These are phyloP conservation scores for Schizaphis graminum DNA, from an alignment of 2,888 invertebrate genomes.

Conservation along the genomic window DNA sequence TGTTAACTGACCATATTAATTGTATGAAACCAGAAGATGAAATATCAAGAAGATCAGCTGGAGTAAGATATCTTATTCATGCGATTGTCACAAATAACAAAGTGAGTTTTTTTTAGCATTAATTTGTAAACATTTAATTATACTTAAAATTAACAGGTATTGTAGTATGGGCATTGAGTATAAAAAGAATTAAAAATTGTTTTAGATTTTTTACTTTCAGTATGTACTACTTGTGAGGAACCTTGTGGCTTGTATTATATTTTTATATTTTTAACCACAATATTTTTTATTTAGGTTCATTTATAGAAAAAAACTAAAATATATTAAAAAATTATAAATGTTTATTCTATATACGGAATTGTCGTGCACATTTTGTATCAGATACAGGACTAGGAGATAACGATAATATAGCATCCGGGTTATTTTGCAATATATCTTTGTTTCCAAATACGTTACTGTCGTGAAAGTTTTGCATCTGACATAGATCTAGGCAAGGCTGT, in stretches of 20 bases:
- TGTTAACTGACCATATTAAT: constrained; percentile 64
- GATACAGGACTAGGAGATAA: too few relatives aligned
- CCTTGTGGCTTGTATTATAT: too few relatives aligned
- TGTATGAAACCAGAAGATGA: constrained; percentile 68
- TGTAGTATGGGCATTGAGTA: background rate
- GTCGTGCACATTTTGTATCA: too few relatives aligned
- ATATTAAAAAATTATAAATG: background rate
- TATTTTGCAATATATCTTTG: too few relatives aligned
- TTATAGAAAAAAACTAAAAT: background rate
- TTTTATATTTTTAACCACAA: background rate
- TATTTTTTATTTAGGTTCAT: background rate
- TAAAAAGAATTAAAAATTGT: background rate
- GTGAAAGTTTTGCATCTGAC: too few relatives aligned
- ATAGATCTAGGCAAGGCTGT: too few relatives aligned
- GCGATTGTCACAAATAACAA: constrained; percentile 75
- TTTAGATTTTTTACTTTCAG: background rate
- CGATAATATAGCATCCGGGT: too few relatives aligned
- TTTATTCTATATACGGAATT: too few relatives aligned
- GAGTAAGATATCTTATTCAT: constrained; percentile 83
- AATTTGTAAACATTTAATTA: background rate
- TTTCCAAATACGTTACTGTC: too few relatives aligned
- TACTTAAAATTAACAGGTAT: background rate
- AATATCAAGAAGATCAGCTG: constrained; percentile 83
- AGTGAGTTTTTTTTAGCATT: constrained; percentile 27
- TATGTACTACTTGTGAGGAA: background rate